Base-by-base conservation (phyloP, 2,113 vertebrate genomes). In the Heterotis niloticus region DNA sequence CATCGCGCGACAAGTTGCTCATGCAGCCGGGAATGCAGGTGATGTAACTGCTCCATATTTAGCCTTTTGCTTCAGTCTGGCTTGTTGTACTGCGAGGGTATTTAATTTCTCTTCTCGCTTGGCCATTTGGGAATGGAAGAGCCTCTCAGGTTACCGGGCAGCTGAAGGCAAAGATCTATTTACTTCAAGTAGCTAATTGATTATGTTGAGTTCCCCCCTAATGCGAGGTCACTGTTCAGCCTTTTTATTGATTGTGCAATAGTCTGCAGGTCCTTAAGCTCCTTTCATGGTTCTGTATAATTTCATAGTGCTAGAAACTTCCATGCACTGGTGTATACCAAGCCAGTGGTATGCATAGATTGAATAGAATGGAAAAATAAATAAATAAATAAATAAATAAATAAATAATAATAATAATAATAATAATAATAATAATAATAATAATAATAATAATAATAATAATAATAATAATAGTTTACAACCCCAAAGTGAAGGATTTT, bases 171-270 rank as follows among this genome's bases (percentile, higher is more conserved):
- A 90, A 93, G 92, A 94, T 94, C 93, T 94, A 89, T 94, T 96
- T 96, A 93, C 93, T 91, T 94, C 90, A 88, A 88, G 89, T 89
- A 90, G 89, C 88, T 93, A 94, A 95, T 93, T 94, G 93, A 95
- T 94, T 93, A 90, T 89, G 89, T 87, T 90, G 90, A 93, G 90
- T 67, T 68, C 66, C 69, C 83, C 76, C 79, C 79, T 79, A 82
- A 84, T 86, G 78, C 51, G 57, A 83, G 88, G 84, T 86, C 88
- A 89, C 23, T 77, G 83, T 90, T 83, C 83, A 87, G 78, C 84
- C 89, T 62, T 78, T 76, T 83, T 83, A 88, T 84, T 88, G 86
- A 92, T 87, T 82, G 89, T 83, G 85, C 82, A 79, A 90, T 85
- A 88, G 72, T 83, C 85, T 75, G 77, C 85, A 86, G 11, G 78